Base-by-base conservation (phyloP, 2,113 vertebrate genomes). In the Platycercus adscitus region DNA sequence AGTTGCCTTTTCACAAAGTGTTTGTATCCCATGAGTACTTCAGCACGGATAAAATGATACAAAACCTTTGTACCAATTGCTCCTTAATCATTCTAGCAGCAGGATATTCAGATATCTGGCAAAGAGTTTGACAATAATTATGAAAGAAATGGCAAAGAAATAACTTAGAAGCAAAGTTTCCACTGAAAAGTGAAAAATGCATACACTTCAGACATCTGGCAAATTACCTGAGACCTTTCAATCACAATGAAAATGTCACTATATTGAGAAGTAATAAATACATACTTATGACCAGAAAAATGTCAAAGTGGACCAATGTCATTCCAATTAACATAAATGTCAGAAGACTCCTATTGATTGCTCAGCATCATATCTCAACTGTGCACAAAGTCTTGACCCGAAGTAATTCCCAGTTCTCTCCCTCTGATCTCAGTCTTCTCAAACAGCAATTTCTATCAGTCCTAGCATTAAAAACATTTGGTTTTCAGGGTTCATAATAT, bases 201-300 rank as follows among this genome's bases (percentile, higher is more conserved):
- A 72, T 18, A 53, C 17, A 25, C 20, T 80, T 80, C 41, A 53
- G 69, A 72, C 35, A 93, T 56, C 78, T 88, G 29, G 41, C 3
- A 93, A 86, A 88, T 90, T 75, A 89, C 26, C 37, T 46, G 26
- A 82, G 60, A 78, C 13, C 43, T 72, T 83, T 86, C 61, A 78
- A 63, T 52, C 29, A 70, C 60, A 80, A 87, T 69, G 37, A 82
- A 95, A 90, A 90, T 39, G 76, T 91, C 69, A 94, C 17, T 66
- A 28, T 47, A 39, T 43, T 83, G 58, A 78, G 66, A 92, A 52
- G 69, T 63, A 96, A 85, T 58, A 90, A 94, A 71, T 68, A 92
- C 11, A 41, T 55, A 82, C 46, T 90, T 78, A 73, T 4, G 21
- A 68, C 13, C 37, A 81, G 47, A 91, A 93, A 85, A 93, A 95